Base-by-base conservation (phyloP, 1,140 invertebrate genomes). In the Sycophila sp. region DNA sequence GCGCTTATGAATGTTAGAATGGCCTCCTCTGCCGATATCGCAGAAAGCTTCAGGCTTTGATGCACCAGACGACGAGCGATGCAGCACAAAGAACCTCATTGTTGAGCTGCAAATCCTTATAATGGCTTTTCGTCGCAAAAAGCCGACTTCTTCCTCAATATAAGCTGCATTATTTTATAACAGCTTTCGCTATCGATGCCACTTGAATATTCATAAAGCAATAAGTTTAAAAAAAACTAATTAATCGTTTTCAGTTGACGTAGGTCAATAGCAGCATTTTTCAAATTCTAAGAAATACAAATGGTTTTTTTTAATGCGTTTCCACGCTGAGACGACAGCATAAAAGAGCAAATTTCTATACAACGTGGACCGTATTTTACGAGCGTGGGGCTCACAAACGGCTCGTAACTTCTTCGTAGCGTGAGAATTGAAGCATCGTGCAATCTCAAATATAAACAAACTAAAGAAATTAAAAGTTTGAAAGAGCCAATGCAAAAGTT, bases 221-320 rank as follows among this genome's bases (percentile, higher is more conserved):
- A n/a, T n/a, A n/a, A n/a, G n/a, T n/a, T n/a, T n/a, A n/a, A n/a
- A n/a, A n/a, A n/a, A n/a, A n/a, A n/a, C n/a, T n/a, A n/a, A n/a
- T n/a, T n/a, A n/a, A n/a, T n/a, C n/a, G n/a, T n/a, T n/a, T n/a
- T n/a, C n/a, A n/a, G n/a, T n/a, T n/a, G n/a, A n/a, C n/a, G n/a
- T n/a, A n/a, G n/a, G n/a, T n/a, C n/a, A n/a, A n/a, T n/a, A n/a
- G n/a, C n/a, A n/a, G n/a, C n/a, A n/a, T n/a, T n/a, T n/a, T n/a
- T n/a, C n/a, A n/a, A n/a, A n/a, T 62, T 69, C 67, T 22, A 4
- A 55, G 58, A 69, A 69, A 34, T 62, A 69, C 38, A 62, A 63
- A 69, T 69, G 58, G 67, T 42, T 69, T 69, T 55, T 45, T n/a
- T n/a, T n/a, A n/a, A n/a, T n/a, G n/a, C 67, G 49, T 69, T 62